Percentiles rank a stretch among this genome's conserved stretches.
Evolutionary conservation across 2,888 invertebrate species (phyloP).

Genomic region (Pristionchus mayeri): DNA sequence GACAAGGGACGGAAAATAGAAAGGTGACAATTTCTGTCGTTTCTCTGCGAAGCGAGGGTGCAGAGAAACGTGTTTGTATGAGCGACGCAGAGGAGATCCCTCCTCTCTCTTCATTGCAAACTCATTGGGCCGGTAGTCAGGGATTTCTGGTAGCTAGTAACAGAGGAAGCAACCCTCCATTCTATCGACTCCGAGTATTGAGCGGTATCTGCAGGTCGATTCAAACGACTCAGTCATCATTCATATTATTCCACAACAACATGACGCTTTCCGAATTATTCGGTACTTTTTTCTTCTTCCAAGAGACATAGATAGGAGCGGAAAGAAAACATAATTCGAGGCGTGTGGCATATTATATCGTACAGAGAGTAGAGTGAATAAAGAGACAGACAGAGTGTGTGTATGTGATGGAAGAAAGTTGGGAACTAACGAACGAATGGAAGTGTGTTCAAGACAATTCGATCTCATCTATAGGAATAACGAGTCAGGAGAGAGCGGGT

Average conservation of each 20-base stretch:
- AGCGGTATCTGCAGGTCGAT: conserved; percentile 39
- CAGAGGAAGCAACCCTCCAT: neutral
- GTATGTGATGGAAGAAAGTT: neutral
- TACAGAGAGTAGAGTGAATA: conserved; percentile 32
- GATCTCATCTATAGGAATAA: conserved; percentile 42
- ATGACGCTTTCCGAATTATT: conserved; percentile 31
- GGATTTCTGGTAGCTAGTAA: too few relatives aligned
- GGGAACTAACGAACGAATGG: conserved; percentile 35
- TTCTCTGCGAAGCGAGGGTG: neutral
- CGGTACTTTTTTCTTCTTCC: conserved; percentile 35
- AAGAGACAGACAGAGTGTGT: conserved; percentile 1
- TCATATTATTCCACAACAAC: conserved; percentile 38
- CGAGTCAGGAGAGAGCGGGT: neutral
- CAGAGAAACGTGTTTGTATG: neutral
- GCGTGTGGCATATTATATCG: conserved; percentile 44
- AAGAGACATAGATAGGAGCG: conserved; percentile 2
- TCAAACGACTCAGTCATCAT: conserved; percentile 29
- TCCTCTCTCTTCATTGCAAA: too few relatives aligned
- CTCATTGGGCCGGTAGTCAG: neutral
- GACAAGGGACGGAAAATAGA: neutral
- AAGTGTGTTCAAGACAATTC: conserved; percentile 17
- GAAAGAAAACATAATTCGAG: conserved; percentile 7
- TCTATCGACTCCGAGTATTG: neutral
- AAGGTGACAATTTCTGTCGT: neutral
- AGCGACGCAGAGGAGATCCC: neutral